Evolutionary conservation across 2,797 vertebrate genomes (phyloP).

Genomic region (Mycteria americana): DNA sequence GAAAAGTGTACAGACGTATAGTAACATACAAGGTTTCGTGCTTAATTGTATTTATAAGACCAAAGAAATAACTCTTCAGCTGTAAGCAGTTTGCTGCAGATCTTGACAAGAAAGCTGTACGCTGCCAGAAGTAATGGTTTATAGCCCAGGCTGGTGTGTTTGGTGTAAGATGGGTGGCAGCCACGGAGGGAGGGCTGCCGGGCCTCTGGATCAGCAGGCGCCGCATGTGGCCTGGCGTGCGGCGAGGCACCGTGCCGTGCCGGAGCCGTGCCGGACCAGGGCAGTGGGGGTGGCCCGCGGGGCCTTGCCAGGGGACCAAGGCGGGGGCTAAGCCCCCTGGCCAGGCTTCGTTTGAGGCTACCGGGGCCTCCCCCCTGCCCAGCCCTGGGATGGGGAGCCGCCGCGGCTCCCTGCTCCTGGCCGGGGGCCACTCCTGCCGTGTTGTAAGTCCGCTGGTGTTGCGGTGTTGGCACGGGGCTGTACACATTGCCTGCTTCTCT

Average conservation of each 20-base stretch:
- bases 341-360: neutral
- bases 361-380: neutral
- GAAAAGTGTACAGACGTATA: neutral
- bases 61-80: neutral
- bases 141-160: neutral
- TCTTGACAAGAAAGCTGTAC: neutral
- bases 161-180: neutral
- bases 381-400: neutral
- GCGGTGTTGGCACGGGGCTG: accelerated
- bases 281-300: accelerated
- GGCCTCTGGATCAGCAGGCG: no score
- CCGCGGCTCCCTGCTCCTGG: neutral
- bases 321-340: neutral
- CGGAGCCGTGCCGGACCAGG: neutral
- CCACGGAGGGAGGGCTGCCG: neutral
- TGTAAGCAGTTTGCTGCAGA: neutral
- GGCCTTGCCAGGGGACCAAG: no score
- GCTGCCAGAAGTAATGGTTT: neutral
- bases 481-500: accelerated
- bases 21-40: neutral
- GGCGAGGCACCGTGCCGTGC: neutral
- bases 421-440: accelerated
- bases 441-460: accelerated
- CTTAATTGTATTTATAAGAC: neutral
- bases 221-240: accelerated